Base-by-base conservation (phyloP, 92 coral and sea anemone species). In the Palythoa caribaeorum region DNA sequence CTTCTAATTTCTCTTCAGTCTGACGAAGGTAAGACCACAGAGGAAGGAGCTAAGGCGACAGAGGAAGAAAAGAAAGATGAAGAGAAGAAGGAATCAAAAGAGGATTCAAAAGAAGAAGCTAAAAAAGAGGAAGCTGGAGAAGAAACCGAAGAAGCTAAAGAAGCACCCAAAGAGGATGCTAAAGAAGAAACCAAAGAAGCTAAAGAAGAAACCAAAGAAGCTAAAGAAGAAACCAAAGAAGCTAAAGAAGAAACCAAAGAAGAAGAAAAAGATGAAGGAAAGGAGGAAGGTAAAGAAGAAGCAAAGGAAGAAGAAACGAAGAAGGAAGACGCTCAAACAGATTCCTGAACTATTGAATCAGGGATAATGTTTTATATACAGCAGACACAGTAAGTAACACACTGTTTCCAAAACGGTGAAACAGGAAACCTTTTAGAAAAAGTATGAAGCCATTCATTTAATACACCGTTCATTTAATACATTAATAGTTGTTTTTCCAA, bases 11-110 rank as follows among this genome's bases (percentile, higher is more conserved):
- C 71, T 6, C 36, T 17, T 17, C 71, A 65, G 71, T 65, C 71
- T 17, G 71, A 65, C 13, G 71, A 65, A 17, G n/a, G 71, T 11
- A 65, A 65, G 36, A n/a, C 71, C 13, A 17, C 71, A 3, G 71
- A 65, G 36, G 71, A 65, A 60, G 50, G 87, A 60, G 70, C 76
- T 20, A 65, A 65, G 9, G n/a, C 71, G n/a, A 36, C 35, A n/a
- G 71, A 17, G 17, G 71, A 65, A 17, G 71, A 38, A 6, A 65
- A 65, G 36, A 65, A 65, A 65, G 71, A 65, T 65, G 71, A 65
- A 65, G 71, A 65, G 36, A 65, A 65, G 71, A 65, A 65, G n/a
- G 50, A 44, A 44, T 44, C 50, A 44, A 44, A 5, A 8, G 71
- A 65, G 35, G 71, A 65, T 7, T 13, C 20, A 17, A 17, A 65